Base-by-base conservation (phyloP, 2,888 invertebrate species). In the Hirudinaria manillensis region DNA sequence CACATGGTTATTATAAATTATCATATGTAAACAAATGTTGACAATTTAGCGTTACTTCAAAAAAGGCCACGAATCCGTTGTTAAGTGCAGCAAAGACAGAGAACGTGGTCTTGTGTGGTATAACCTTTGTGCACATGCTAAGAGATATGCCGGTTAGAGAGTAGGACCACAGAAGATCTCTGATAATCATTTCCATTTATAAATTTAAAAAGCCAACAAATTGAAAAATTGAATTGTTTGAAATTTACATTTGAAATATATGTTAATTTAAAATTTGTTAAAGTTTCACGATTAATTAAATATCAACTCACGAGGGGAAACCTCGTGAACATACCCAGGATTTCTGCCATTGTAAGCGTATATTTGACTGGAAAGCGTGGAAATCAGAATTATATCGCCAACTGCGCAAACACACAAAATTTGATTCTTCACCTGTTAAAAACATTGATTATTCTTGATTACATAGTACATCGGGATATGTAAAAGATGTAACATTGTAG, bases 41-140 rank as follows among this genome's bases (percentile, higher is more conserved):
- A 61, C 7, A 45, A 21, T 7, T 61, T 7, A 61, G 29, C n/a
- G 16, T 16, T 74, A 86, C 87, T 83, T 88, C 87, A 32, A 87
- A 80, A 3, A 88, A 85, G 19, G 87, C 87, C 16, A 88, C 79
- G 0, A 86, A 87, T 16, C 88, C 88, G 80, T 88, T 87, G 24
- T 87, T 87, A 32, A 88, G 81, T 2, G 85, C 87, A 34, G 86
- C 86, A 78, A 86, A 87, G 13, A 73, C 29, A 29, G 73, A 61
- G 65, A 73, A 73, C 3, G 65, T 56, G n/a, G 72, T 51, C 32
- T 51, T 27, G 13, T 61, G 36, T 27, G 68, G 68, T 36, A 34
- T 68, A 32, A 68, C 34, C 34, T 68, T 68, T 32, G 68, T 29
- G 36, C 68, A 68, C 68, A 68, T 68, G 10, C n/a, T n/a, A 7